Conservation (phyloP, 2,888 invertebrate genomes). For the Heterodera filipjevi region DNA sequence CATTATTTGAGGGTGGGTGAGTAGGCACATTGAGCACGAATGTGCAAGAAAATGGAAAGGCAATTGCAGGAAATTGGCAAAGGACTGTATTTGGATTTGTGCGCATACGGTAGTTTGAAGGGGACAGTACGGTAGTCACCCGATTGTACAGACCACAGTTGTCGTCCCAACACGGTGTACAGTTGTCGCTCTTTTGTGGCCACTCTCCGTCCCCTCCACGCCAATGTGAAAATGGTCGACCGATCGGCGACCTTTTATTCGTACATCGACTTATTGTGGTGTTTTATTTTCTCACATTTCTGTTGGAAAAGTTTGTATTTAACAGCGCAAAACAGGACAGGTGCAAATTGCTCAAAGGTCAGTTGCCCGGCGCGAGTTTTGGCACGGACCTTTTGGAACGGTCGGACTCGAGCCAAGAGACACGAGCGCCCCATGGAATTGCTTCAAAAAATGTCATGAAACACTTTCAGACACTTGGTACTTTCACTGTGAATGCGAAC, state of each 20-base stretch:
- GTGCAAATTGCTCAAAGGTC: slow-evolving; percentile 55
- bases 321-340: slow-evolving; percentile 51
- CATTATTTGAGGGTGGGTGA: slow-evolving; percentile 51
- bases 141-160: slow-evolving; percentile 54
- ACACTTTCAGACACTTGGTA: slow-evolving; percentile 57
- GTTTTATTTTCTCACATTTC: slow-evolving; percentile 23
- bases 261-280: slow-evolving; percentile 63
- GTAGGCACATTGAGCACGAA: not conserved
- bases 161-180: slow-evolving; percentile 63
- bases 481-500: slow-evolving; percentile 62
- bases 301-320: slow-evolving; percentile 5
- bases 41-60: not conserved
- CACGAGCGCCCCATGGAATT: too few species aligned
- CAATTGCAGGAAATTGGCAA: slow-evolving; percentile 61
- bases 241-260: slow-evolving; percentile 59
- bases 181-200: slow-evolving; percentile 59
- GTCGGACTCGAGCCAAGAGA: too few species aligned
- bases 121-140: not conserved
- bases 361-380: too few species aligned
- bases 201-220: slow-evolving; percentile 53
- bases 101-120: slow-evolving; percentile 50
- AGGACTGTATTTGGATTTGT: slow-evolving; percentile 64
- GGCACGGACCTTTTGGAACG: slow-evolving; percentile 61
- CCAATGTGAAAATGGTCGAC: slow-evolving; percentile 55
- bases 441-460: not conserved